These are phyloP conservation scores for Nomada ferruginata DNA, from an alignment of 2,888 invertebrate genomes.

Conservation along the genomic window DNA sequence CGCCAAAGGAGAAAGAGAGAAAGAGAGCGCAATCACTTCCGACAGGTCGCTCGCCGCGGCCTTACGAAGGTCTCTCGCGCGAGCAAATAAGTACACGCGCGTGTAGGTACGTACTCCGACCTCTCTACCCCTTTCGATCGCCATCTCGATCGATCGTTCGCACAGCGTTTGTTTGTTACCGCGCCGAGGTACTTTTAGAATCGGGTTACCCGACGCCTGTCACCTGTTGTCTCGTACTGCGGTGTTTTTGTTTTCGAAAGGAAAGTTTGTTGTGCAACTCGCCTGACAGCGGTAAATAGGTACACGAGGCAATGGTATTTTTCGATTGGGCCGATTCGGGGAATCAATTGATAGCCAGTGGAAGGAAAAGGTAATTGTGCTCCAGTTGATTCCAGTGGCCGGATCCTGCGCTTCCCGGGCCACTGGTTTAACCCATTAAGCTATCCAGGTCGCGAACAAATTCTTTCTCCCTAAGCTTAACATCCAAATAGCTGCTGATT, in stretches of 20 bases:
- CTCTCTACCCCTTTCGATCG: not conserved
- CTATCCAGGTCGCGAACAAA: conserved; percentile 33
- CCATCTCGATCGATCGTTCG: conserved; percentile 1
- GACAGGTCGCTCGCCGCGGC: conserved; percentile 47
- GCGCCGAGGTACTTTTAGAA: not conserved
- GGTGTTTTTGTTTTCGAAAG: not conserved
- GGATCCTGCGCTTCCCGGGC: conserved; percentile 19
- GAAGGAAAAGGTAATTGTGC: not conserved
- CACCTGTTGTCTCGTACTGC: not conserved
- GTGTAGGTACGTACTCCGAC: conserved; percentile 1
- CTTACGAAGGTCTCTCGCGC: conserved; percentile 56
- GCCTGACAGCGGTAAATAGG: not conserved
- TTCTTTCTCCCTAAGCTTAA: conserved; percentile 20
- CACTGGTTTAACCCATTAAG: conserved; percentile 10
- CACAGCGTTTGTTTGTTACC: not conserved
- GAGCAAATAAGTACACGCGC: not conserved
- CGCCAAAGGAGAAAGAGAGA: not conserved
- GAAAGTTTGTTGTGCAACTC: not conserved
- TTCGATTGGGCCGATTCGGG: not conserved
- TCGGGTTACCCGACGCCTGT: not conserved
- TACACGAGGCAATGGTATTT: not conserved
- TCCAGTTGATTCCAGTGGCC: not conserved
- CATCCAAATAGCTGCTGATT: not conserved
- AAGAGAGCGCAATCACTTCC: conserved; percentile 18
- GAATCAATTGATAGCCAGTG: not conserved